phyloP scores from a whole-genome alignment of 2,113 vertebrate species.

The Falco punctatus region DNA sequence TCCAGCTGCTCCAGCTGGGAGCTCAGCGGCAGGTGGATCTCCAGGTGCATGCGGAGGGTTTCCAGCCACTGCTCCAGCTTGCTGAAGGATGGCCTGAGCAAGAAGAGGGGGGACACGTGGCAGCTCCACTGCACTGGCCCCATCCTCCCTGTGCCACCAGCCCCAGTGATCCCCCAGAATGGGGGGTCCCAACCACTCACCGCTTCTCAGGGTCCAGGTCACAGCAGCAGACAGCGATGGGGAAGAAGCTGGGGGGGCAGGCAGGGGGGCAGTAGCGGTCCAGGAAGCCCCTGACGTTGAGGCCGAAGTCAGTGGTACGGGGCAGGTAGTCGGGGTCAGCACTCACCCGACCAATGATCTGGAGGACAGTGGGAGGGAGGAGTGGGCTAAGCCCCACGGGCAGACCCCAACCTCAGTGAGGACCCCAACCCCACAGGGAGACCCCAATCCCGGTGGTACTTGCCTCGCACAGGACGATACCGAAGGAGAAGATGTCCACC shows the following conservation, averaged over 20 bases:
- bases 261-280: conserved; percentile 88
- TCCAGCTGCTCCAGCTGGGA: conserved; percentile 90
- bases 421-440: accelerated
- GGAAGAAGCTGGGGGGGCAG: conserved; percentile 92
- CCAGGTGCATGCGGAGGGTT: conserved; percentile 91
- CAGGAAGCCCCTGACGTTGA: conserved; percentile 92
- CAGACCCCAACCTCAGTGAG: background rate
- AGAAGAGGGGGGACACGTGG: background rate
- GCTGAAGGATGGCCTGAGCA: conserved; percentile 84
- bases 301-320: conserved; percentile 90
- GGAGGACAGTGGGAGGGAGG: background rate
- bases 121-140: accelerated
- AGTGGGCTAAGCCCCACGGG: background rate
- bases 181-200: conserved; percentile 64
- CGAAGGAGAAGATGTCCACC: conserved; percentile 97
- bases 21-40: conserved; percentile 85
- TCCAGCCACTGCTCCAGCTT: conserved; percentile 95
- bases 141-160: accelerated
- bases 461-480: conserved; percentile 97
- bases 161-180: background rate
- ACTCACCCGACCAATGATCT: conserved; percentile 96
- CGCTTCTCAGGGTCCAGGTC: conserved; percentile 95
- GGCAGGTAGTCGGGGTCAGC: conserved; percentile 97
- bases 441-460: background rate
- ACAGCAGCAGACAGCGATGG: conserved; percentile 91